Base-by-base conservation (phyloP, 1,140 invertebrate species). In the Drosophila eugracilis region DNA sequence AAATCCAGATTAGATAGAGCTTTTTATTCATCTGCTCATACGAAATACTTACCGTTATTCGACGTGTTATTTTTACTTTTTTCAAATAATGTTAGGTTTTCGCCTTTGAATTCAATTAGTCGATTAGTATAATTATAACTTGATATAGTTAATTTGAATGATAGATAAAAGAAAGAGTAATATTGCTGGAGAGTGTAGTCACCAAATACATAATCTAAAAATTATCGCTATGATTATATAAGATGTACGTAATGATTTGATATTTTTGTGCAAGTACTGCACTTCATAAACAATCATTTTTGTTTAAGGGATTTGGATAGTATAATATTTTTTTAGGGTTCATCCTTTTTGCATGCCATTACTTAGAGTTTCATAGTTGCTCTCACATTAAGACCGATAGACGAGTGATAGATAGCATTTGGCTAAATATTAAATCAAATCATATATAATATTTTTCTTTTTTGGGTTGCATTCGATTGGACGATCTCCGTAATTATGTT, bases 131-230 rank as follows among this genome's bases (percentile, higher is more conserved):
- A n/a, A n/a, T 17, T 39, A 50, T 32, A 53, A 59, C 17, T 24
- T 39, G 57, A 55, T 77, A 72, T 77, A 77, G 77, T 63, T 78
- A 30, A 15, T 48, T 52, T 24, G 52, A 55, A 45, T 76, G 30
- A 47, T 57, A 39, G 53, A 80, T 54, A 65, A 39, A 55, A 74
- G n/a, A 63, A 65, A 58, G 36, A 21, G 42, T 42, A 34, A 44
- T 37, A 49, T 67, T 63, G 28, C 32, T 63, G 19, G 24, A 59
- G 44, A 76, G 45, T 45, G 30, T 37, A 37, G 32, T 32, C 14
- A 39, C 65, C 21, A 26, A n/a, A 45, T 71, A 71, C 55, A 52
- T 71, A 52, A 54, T 63, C 55, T 63, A 57, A 76, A 76, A 53
- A 32, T 41, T 65, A 58, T 78, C 21, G 14, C 32, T 53, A 77